These are phyloP conservation scores for Crocallis elinguaria DNA, from an alignment of 2,888 invertebrate species.

Conservation along the genomic window DNA sequence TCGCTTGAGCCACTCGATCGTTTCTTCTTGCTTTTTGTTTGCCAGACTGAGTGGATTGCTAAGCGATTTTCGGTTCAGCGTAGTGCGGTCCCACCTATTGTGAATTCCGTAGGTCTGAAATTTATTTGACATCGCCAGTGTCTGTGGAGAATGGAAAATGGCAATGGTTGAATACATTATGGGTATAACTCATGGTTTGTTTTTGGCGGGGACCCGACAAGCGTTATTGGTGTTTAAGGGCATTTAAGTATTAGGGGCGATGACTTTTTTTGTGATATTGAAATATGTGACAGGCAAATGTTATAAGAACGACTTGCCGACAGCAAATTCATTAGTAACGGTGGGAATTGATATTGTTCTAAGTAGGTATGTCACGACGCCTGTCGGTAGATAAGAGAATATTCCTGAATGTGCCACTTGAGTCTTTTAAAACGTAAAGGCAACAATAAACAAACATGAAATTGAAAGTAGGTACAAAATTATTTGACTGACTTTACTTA, in stretches of 20 bases:
- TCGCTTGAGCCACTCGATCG: slow-evolving; percentile 55
- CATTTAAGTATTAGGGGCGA: slow-evolving; percentile 76
- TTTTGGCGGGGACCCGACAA: slow-evolving; percentile 83
- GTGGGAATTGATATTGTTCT: slow-evolving; percentile 74
- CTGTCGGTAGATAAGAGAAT: slow-evolving; percentile 36
- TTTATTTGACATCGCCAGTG: slow-evolving; percentile 83
- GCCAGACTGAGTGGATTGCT: slow-evolving; percentile 55
- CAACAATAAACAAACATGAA: background rate
- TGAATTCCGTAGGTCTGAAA: slow-evolving; percentile 81
- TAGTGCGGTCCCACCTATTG: slow-evolving; percentile 76
- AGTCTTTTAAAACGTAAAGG: slow-evolving; percentile 12
- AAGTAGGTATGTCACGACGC: slow-evolving; percentile 43
- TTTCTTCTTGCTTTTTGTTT: slow-evolving; percentile 57
- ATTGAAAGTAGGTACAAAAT: too few relatives aligned
- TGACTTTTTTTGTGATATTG: slow-evolving; percentile 62
- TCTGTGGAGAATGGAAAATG: slow-evolving; percentile 85
- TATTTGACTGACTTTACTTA: too few relatives aligned
- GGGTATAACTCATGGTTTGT: slow-evolving; percentile 84
- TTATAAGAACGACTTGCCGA: slow-evolving; percentile 67
- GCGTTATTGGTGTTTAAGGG: slow-evolving; percentile 83
- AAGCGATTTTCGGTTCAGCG: slow-evolving; percentile 70
- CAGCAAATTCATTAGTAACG: slow-evolving; percentile 67
- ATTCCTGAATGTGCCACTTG: slow-evolving; percentile 9
- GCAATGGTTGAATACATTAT: slow-evolving; percentile 81
- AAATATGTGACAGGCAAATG: slow-evolving; percentile 69